Base-by-base conservation (phyloP, 2,888 invertebrate species). In the Drosophila flavopinicola region DNA sequence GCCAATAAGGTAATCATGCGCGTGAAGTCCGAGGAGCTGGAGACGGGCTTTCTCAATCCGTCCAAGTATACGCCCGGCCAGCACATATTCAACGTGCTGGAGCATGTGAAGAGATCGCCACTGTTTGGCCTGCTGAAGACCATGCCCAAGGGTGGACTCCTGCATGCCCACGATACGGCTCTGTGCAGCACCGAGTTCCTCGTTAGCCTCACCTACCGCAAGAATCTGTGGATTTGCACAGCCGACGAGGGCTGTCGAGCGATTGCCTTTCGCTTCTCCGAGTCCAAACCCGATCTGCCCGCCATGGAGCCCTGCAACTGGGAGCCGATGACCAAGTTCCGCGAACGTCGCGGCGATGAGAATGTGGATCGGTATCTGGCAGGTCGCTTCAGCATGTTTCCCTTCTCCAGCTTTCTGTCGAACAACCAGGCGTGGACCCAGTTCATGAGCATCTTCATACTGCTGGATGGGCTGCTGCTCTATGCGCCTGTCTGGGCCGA, bases 91-190 rank as follows among this genome's bases (percentile, higher is more conserved):
- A 83, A 91, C 1, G 93, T 93, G 7, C 93, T 93, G 69, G 76
- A 92, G 1, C 85, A 91, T 9, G 94, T 96, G 17, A 91, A 92
- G 6, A 69, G 91, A 0, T 95, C 95, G 0, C 92, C 93, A 65
- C 93, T 96, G 0, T 96, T 94, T 79, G 88, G 93, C 64, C 92
- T 95, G 6, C 93, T 96, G 9, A 92, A 92, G 64, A 90, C 90
- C 29, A 93, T 96, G 92, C 96, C 96, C 0, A 96, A 96, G 90
- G 96, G 95, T 5, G 94, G 93, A 0, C 93, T 94, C 0, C 89
- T 96, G 10, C 96, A 96, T 87, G 92, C 93, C 0, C 96, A 96
- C 82, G 93, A 95, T 63, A 93, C 93, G 65, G 94, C 94, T 0
- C 90, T 94, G 0, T 92, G 93, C 7, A 93, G 93, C 6, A 91